Percentiles rank a stretch among this genome's conserved stretches.
phyloP scores from a whole-genome alignment of 2,888 invertebrate genomes.

The Abrostola triplasia region DNA sequence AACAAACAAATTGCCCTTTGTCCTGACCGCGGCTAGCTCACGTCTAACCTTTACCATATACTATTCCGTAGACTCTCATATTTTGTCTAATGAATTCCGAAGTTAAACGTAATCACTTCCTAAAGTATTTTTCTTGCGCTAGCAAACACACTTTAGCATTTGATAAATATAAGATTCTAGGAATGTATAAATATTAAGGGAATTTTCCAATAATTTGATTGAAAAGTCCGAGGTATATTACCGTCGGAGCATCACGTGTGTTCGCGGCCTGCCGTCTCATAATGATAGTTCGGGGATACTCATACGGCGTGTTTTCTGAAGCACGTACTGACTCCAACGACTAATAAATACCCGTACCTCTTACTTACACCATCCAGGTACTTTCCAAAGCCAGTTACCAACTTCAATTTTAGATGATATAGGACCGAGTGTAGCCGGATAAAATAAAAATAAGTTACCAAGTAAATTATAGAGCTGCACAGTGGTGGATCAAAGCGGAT shows the following conservation, averaged over 20 bases:
- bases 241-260: slow-evolving; percentile 6
- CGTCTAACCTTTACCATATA: too few relatives aligned
- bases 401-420: slow-evolving; percentile 4
- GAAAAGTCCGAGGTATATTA: slow-evolving; percentile 4
- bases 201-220: slow-evolving; percentile 3
- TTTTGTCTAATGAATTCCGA: too few relatives aligned
- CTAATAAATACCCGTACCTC: slow-evolving; percentile 35
- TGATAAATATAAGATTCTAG: too few relatives aligned
- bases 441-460: slow-evolving; percentile 23
- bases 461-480: slow-evolving; percentile 48
- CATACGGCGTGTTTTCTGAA: slow-evolving; percentile 12
- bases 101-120: too few relatives aligned
- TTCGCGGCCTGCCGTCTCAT: slow-evolving; percentile 20
- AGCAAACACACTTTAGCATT: too few relatives aligned
- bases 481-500: slow-evolving; percentile 60
- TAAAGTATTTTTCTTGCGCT: too few relatives aligned
- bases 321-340: slow-evolving; percentile 35
- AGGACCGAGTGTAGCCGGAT: slow-evolving; percentile 2
- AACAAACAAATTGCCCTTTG: too few relatives aligned
- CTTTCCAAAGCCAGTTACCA: slow-evolving; percentile 19
- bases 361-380: not conserved
- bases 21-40: too few relatives aligned
- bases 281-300: slow-evolving; percentile 21
- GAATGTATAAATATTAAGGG: too few relatives aligned
- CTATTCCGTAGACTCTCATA: too few relatives aligned